phyloP scores from a whole-genome alignment of 2,888 invertebrate species.

The Capitulum mitella region DNA sequence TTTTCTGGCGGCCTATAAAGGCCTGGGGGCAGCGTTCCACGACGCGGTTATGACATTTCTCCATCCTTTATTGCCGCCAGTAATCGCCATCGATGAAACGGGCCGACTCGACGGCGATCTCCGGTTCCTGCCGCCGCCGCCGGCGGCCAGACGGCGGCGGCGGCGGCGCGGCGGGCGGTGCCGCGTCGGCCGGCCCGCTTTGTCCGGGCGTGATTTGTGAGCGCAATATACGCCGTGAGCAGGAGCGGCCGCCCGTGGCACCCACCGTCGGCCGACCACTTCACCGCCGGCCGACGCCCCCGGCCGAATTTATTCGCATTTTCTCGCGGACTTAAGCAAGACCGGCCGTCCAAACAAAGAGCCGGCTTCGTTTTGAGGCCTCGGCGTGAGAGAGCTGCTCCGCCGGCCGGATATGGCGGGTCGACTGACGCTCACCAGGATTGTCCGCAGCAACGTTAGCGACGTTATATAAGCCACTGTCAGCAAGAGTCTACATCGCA shows the following conservation, averaged over 20 bases:
- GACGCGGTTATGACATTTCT: conserved; percentile 11
- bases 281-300: background rate
- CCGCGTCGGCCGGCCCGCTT: background rate
- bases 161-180: conserved; percentile 5
- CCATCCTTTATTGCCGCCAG: conserved; percentile 10
- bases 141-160: background rate
- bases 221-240: conserved; percentile 5
- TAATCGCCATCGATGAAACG: conserved; percentile 20
- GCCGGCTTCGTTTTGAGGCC: background rate
- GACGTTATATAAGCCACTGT: too few species aligned
- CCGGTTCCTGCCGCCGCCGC: conserved; percentile 11
- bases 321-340: background rate
- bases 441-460: too few species aligned
- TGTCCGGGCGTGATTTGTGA: conserved; percentile 14
- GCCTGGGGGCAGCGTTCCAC: conserved; percentile 12
- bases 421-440: too few species aligned
- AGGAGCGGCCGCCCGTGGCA: background rate
- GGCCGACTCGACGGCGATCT: conserved; percentile 1
- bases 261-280: background rate
- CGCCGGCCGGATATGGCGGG: too few species aligned
- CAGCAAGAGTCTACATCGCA: too few species aligned
- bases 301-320: conserved; percentile 1
- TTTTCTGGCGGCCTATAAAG: background rate
- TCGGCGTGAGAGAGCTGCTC: too few species aligned
- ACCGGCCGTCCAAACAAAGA: background rate